Evolutionary conservation across 1,140 invertebrate genomes (phyloP), one percentile per base, ranked within the genome.

Genomic region (Cotesia glomerata): DNA sequence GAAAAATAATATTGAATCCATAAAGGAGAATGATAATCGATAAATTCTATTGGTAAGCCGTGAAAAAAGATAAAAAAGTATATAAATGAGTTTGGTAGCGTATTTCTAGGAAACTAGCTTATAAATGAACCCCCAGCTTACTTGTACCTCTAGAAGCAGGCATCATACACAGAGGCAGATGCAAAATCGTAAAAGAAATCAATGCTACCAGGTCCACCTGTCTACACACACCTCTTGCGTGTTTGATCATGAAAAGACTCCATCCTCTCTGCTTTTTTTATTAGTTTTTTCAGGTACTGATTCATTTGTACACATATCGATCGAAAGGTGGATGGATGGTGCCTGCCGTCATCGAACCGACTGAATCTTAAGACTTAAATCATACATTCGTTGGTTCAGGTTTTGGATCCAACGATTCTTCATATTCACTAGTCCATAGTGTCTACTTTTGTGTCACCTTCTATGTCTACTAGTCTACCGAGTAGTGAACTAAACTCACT

Each of bases 121-220:
- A 74, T 77, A 81, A 76, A 81, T 81, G 79, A 45, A 45, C 39
- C 39, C 39, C 39, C 39, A 2, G 13, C 9, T 9, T 39, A 45
- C n/a, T 18, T 3, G 5, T 2, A 56, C 54, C 65, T 8, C 4
- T 34, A 51, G 14, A 34, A 39, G 58, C 35, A 63, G 58, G 14
- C 56, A 13, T 36, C 51, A 56, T 26, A 82, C 74, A 79, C 73
- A 75, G 67, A 69, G 82, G 79, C 85, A 86, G 85, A 87, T 86
- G 85, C 85, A 84, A 85, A 87, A 87, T 76, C 73, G 63, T 77
- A 75, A 72, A 70, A 73, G 78, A 84, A 84, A 45, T 84, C 82
- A 80, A 82, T 81, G 75, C 72, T 16, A 61, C 39, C 8, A 71
- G 70, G 76, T 78, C 78, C 85, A 87, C 85, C 85, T 86, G 85